Evolutionary conservation across 2,888 invertebrate genomes (phyloP), one percentile per base, ranked within the genome.

Genomic region (Apotomis betuletana): DNA sequence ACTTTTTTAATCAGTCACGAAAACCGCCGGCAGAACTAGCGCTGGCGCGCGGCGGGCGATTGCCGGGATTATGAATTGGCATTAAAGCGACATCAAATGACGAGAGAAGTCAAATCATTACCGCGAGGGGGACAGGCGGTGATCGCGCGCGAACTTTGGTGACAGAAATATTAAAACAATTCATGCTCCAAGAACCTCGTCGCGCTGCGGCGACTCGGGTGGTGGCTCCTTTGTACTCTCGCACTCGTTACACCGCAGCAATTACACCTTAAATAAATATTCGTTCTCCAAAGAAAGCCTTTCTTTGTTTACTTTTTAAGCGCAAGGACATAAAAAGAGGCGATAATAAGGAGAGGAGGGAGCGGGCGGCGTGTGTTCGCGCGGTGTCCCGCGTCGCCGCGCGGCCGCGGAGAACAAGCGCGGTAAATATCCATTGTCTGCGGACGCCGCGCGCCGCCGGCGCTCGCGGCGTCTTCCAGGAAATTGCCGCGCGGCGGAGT

Each of bases 1-100:
- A 86, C 77, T 86, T 86, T 86, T 86, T 85, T 86, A 86, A 86
- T 86, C 84, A 86, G 70, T 78, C 75, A 77, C 67, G 67, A 71
- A 76, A 70, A 73, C 65, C 57, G 58, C 63, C 64, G 65, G 13
- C 59, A 64, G 52, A 58, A 70, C 6, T 49, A 49, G 13, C 15
- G 46, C 3, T 12, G 13, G 13, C 9, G 49, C 8, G 49, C 49
- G 9, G 49, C 49, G 49, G 49, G 9, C 6, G 9, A 10, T 49
- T 49, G 41, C 27, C 44, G 44, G 6, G 8, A 8, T 6, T 8
- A 44, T 49, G 49, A 9, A 8, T 49, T 10, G 49, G 49, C 10
- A 10, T 49, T 49, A 13, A 44, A 13, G 52, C 6, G n/a, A 44
- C 36, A 44, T 46, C 36, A 6, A 62, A 10, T 36, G 38, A 57